Evolutionary conservation across 2,797 vertebrate species (phyloP).

Genomic region (Eleutherodactylus coqui): DNA sequence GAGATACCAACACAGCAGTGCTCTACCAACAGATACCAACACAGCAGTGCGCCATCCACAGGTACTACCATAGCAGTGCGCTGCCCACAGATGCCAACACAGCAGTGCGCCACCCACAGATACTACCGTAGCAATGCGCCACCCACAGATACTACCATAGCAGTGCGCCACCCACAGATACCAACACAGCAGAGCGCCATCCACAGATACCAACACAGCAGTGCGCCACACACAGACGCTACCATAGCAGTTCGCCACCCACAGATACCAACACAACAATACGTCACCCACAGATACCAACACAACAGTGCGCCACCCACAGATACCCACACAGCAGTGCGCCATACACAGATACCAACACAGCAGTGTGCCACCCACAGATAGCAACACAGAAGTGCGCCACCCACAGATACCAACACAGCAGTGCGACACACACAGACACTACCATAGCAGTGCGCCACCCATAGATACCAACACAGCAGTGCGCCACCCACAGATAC

Average conservation of each 20-base stretch:
- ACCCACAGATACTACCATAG: neutral
- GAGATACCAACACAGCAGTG: neutral
- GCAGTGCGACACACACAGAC: neutral
- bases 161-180: neutral
- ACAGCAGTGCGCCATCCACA: neutral
- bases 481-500: neutral
- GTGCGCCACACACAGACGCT: neutral
- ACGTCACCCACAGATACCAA: neutral
- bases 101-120: neutral
- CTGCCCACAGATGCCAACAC: neutral
- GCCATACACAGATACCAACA: neutral
- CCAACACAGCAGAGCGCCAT: neutral
- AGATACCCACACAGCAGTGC: neutral
- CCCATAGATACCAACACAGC: neutral
- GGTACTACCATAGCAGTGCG: neutral
- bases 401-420: neutral
- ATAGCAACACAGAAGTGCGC: neutral
- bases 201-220: neutral
- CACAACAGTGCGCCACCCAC: too few species aligned
- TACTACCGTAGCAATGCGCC: neutral
- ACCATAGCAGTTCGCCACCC: neutral
- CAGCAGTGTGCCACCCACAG: neutral
- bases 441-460: neutral
- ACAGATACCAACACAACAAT: neutral
- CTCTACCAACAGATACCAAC: neutral